These are phyloP conservation scores for Casuarius casuarius DNA, from an alignment of 2,113 vertebrate species.

Conservation along the genomic window DNA sequence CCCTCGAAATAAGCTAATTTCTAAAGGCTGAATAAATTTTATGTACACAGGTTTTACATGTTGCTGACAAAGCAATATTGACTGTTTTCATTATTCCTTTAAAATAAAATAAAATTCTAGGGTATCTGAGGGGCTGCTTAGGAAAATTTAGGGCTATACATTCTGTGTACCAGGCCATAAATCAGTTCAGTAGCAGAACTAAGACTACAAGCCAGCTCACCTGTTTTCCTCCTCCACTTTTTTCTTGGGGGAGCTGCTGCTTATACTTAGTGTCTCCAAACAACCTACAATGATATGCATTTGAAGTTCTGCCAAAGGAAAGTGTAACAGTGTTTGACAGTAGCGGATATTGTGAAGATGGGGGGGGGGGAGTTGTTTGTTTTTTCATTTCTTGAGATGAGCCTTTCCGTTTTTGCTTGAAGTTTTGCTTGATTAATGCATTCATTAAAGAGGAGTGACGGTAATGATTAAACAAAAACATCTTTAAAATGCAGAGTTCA, in stretches of 20 bases:
- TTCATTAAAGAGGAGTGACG: conserved; percentile 80
- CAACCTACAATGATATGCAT: background rate
- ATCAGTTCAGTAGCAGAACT: background rate
- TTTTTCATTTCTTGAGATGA: conserved; percentile 55
- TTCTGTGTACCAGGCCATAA: background rate
- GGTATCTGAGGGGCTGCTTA: background rate
- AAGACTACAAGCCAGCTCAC: background rate
- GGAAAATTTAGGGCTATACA: background rate
- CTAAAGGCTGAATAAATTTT: background rate
- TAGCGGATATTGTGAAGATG: conserved; percentile 7
- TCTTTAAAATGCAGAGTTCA: conserved; percentile 82
- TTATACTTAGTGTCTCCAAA: background rate
- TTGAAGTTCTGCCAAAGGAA: conserved; percentile 52
- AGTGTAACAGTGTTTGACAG: background rate
- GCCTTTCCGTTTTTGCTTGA: conserved; percentile 63
- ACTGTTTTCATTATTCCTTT: rapidly evolving
- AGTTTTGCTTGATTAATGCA: conserved; percentile 81
- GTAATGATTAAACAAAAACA: conserved; percentile 83
- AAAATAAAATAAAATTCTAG: background rate
- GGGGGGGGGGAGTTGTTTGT: background rate
- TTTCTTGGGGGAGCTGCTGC: background rate
- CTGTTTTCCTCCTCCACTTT: background rate
- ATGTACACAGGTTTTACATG: rapidly evolving
- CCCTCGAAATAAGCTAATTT: background rate
- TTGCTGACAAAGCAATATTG: background rate